phyloP scores from a whole-genome alignment of 1,140 invertebrate genomes.

The Bombus terrestris region DNA sequence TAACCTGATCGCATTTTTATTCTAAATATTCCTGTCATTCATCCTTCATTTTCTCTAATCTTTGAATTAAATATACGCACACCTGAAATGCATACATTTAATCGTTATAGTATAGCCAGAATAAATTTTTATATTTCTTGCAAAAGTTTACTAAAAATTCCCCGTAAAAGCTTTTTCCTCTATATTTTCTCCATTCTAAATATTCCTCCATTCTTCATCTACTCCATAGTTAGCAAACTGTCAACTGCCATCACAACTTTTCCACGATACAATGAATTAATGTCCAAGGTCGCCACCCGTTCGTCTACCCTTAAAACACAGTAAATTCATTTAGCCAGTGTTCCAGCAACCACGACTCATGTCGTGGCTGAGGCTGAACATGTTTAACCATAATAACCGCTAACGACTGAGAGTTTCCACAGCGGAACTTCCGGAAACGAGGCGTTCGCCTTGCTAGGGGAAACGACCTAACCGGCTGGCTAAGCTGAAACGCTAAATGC shows the following conservation, averaged over 20 bases:
- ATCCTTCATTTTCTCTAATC: too few species aligned
- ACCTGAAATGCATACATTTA: too few species aligned
- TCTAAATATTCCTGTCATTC: too few species aligned
- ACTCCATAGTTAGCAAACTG: background rate
- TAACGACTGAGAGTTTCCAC: slow-evolving; percentile 71
- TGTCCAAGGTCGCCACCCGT: background rate
- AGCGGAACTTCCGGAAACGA: slow-evolving; percentile 58
- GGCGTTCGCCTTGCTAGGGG: slow-evolving; percentile 40
- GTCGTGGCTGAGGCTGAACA: slow-evolving; percentile 27
- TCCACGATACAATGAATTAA: background rate
- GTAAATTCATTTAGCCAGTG: slow-evolving; percentile 54
- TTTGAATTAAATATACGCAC: too few species aligned
- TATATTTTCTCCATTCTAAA: background rate
- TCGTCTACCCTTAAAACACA: slow-evolving; percentile 34
- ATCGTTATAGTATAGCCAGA: too few species aligned
- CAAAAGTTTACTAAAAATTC: too few species aligned
- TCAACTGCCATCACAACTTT: background rate
- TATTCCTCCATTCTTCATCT: background rate
- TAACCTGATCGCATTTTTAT: too few species aligned
- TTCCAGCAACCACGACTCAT: slow-evolving; percentile 10
- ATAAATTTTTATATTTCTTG: too few species aligned
- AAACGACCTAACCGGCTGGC: slow-evolving; percentile 63
- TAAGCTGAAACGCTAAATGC: slow-evolving; percentile 69
- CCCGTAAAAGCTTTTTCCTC: too few species aligned
- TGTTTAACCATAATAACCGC: slow-evolving; percentile 73